Evolutionary conservation across 2,113 vertebrate species (phyloP), one percentile per base, ranked within the genome.

Genomic region (Apodemus sylvaticus): DNA sequence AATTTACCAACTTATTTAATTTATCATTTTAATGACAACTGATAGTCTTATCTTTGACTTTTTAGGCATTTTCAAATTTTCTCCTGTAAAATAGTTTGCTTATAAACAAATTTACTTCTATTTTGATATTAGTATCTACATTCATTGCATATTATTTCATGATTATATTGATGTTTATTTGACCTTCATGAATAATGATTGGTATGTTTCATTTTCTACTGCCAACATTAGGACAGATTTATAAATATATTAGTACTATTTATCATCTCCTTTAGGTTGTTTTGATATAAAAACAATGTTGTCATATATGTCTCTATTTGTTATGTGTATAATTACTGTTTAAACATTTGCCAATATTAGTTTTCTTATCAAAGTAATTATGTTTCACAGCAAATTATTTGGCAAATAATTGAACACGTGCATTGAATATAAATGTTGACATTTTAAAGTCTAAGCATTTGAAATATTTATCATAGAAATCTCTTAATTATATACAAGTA

Each of bases 381-480:
- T 51, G 3, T 81, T 93, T 95, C 42, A n/a, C 62, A 85, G 53
- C 55, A 95, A 83, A 4, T 90, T 87, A 71, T 58, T 51, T 88
- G 39, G 74, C 12, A 96, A 68, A 77, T 71, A 71, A 82, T 62
- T 55, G 9, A 87, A 20, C 7, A 29, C 58, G 9, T 29, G 71
- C 42, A 14, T 36, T 7, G 55, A 66, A 70, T 66, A 68, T 64
- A 94, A 73, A 62, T 81, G 79, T 70, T 79, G 53, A 83, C 11
- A 89, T 78, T 71, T 94, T 92, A 60, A 24, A 66, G 5, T 34
- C 71, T 88, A 60, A 87, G 10, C 8, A 78, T 92, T 73, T 94
- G 11, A 77, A 73, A 68, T 90, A 74, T 93, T 95, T 86, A 88
- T 90, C 8, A 87, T 88, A 88, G 13, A 62, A 92, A 73, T 36